Conservation (phyloP, 2,113 vertebrate genomes). For the Rostratula benghalensis region DNA sequence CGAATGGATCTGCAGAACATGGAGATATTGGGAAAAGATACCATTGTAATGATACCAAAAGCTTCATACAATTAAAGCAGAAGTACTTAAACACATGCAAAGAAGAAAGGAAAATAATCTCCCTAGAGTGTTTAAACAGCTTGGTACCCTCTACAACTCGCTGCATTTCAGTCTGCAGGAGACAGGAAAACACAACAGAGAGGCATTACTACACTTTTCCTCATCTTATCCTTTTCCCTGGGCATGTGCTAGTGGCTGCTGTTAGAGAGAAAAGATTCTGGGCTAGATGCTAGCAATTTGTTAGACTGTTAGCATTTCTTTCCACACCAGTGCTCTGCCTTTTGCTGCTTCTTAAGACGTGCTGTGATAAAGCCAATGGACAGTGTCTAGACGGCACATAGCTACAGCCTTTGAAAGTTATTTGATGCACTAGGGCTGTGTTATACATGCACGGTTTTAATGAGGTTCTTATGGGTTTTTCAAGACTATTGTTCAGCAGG, state of each 20-base stretch:
- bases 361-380: neutral
- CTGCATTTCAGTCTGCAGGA: neutral
- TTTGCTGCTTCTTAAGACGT: neutral
- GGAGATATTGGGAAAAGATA: neutral
- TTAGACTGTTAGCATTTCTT: neutral
- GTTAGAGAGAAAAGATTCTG: neutral
- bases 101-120: neutral
- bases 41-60: neutral
- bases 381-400: neutral
- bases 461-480: neutral
- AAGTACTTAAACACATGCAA: neutral
- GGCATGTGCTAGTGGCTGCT: neutral
- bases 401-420: neutral
- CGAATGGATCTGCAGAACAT: neutral
- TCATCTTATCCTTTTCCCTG: neutral
- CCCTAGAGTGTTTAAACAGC: neutral
- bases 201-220: neutral
- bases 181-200: neutral
- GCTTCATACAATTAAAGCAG: neutral
- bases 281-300: neutral
- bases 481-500: neutral
- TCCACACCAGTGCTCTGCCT: neutral
- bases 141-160: neutral
- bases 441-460: slow-evolving; percentile 25
- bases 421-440: neutral